These are phyloP conservation scores for Planiliza haematocheilus DNA, from an alignment of 2,113 vertebrate genomes.

Conservation along the genomic window DNA sequence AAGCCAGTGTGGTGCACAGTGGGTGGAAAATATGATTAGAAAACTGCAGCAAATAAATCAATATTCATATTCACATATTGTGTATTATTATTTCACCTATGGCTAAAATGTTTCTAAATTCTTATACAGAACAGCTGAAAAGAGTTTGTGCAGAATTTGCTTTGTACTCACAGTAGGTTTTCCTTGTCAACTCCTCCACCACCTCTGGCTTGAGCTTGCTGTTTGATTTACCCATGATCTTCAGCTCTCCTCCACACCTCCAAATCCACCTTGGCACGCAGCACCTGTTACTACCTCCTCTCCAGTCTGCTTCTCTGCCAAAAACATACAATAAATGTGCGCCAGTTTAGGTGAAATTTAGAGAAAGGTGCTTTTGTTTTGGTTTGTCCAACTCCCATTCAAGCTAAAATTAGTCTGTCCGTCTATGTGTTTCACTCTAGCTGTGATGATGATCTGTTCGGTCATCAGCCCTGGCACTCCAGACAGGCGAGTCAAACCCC, in stretches of 20 bases:
- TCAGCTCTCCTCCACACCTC: conserved; percentile 64
- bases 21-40: conserved; percentile 28
- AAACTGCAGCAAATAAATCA: conserved; percentile 33
- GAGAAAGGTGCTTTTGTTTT: conserved; percentile 37
- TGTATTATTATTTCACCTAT: too few species aligned
- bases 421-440: conserved; percentile 30
- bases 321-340: conserved; percentile 67
- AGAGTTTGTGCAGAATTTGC: conserved; percentile 16
- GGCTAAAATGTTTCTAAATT: neutral
- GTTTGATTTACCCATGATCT: conserved; percentile 94
- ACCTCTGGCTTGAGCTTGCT: conserved; percentile 96
- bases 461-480: conserved; percentile 50
- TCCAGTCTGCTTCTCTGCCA: conserved; percentile 65
- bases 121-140: neutral
- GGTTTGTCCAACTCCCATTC: conserved; percentile 47
- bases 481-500: conserved; percentile 49
- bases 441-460: conserved; percentile 49
- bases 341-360: conserved; percentile 43
- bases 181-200: conserved; percentile 93
- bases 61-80: neutral
- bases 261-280: conserved; percentile 65
- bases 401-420: conserved; percentile 20
- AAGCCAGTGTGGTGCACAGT: conserved; percentile 20
- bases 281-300: conserved; percentile 68
- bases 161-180: conserved; percentile 92